A percentile compares a stretch with the other conserved stretches of the same genome.
Evolutionary conservation across 2,113 vertebrate species (phyloP).

Genomic region (Scolopax mira): DNA sequence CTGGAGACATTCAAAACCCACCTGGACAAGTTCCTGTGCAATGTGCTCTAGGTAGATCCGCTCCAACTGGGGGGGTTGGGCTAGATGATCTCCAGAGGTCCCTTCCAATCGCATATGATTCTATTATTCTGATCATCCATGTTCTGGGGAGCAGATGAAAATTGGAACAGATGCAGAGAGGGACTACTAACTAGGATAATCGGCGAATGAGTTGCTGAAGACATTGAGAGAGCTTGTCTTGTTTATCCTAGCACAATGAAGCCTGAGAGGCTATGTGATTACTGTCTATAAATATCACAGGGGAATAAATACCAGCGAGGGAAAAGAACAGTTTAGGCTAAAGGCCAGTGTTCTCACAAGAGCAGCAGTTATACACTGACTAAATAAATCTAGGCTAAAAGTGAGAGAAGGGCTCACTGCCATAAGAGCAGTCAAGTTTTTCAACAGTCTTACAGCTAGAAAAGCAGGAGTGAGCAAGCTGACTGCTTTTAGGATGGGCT

Average conservation of each 20-base stretch:
- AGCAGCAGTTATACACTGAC: not conserved
- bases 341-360: not conserved
- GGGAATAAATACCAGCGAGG: not conserved
- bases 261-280: not conserved
- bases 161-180: not conserved
- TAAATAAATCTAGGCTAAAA: not conserved
- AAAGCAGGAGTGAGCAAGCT: not conserved
- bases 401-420: not conserved
- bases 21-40: too few species aligned
- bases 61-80: too few species aligned
- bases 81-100: too few species aligned
- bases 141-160: not conserved
- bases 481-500: not conserved
- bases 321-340: not conserved
- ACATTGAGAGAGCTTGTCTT: not conserved
- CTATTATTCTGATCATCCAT: not conserved
- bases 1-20: too few species aligned
- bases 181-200: not conserved
- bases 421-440: not conserved
- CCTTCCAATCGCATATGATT: too few species aligned
- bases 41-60: too few species aligned
- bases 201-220: not conserved
- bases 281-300: not conserved
- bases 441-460: not conserved
- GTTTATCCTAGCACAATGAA: not conserved